Evolutionary conservation across 2,113 vertebrate genomes (phyloP).

Genomic region (Mesitornis unicolor): DNA sequence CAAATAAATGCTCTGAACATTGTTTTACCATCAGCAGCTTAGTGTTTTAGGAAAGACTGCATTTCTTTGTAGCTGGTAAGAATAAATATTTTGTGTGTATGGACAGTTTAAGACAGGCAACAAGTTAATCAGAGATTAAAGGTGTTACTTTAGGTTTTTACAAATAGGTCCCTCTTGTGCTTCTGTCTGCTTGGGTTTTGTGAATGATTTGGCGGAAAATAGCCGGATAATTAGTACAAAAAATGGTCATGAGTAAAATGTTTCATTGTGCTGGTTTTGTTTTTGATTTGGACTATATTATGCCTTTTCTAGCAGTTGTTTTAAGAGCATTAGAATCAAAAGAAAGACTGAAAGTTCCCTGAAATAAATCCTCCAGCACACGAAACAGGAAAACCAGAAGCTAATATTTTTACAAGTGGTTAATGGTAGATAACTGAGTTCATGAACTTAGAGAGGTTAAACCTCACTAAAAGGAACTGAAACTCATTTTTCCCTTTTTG

Average conservation of each 20-base stretch:
- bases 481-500: background rate
- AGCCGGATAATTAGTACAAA: background rate
- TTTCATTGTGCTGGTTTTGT: background rate
- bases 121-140: background rate
- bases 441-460: conserved; percentile 45
- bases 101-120: background rate
- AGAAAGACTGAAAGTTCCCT: conserved; percentile 38
- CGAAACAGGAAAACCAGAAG: conserved; percentile 69
- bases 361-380: conserved; percentile 59
- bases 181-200: background rate
- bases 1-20: background rate
- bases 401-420: conserved; percentile 73
- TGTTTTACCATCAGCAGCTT: background rate
- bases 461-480: background rate
- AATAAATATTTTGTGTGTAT: background rate
- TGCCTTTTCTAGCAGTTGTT: conserved; percentile 21
- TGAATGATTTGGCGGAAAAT: background rate
- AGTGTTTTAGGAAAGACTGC: background rate
- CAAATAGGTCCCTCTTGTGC: background rate
- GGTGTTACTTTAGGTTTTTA: background rate
- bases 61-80: background rate
- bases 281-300: background rate
- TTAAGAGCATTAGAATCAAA: conserved; percentile 46
- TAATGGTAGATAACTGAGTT: conserved; percentile 69
- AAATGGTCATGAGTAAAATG: background rate